Conservation (phyloP, 2,888 invertebrate species). For the Neuroscelio doddi region DNA sequence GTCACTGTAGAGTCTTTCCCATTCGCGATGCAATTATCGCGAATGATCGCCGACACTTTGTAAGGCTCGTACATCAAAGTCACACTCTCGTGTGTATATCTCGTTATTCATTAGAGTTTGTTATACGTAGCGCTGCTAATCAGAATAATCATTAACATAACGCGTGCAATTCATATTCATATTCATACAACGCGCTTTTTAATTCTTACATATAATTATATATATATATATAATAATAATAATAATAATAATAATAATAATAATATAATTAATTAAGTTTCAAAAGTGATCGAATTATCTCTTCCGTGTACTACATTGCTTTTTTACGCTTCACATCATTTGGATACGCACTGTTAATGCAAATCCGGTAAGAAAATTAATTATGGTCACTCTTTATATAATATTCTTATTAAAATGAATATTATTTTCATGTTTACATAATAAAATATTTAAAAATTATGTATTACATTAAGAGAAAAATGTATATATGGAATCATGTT, state of each 20-base stretch:
- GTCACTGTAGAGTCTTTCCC: neutral
- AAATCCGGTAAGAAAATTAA: slow-evolving; percentile 52
- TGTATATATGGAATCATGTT: too few species aligned
- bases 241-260: too few species aligned
- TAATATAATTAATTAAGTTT: slow-evolving; percentile 30
- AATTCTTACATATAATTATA: slow-evolving; percentile 4
- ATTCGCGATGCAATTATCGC: slow-evolving; percentile 24
- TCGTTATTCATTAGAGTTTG: slow-evolving; percentile 27
- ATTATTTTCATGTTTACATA: too few species aligned
- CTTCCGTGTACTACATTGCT: slow-evolving; percentile 28
- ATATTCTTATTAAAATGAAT: too few species aligned
- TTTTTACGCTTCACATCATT: slow-evolving; percentile 26
- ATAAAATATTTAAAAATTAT: too few species aligned
- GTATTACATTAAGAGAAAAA: too few species aligned
- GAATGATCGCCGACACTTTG: slow-evolving; percentile 30
- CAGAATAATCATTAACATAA: neutral
- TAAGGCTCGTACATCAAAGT: slow-evolving; percentile 50
- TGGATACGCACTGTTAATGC: slow-evolving; percentile 40
- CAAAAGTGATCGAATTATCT: slow-evolving; percentile 38
- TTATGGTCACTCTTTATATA: slow-evolving; percentile 31
- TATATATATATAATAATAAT: too few species aligned
- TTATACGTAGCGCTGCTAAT: slow-evolving; percentile 1
- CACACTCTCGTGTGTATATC: slow-evolving; percentile 34
- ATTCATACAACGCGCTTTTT: slow-evolving; percentile 18
- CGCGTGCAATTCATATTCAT: slow-evolving; percentile 43